Conservation (phyloP, 2,797 vertebrate species). For the Anomalospiza imberbis region DNA sequence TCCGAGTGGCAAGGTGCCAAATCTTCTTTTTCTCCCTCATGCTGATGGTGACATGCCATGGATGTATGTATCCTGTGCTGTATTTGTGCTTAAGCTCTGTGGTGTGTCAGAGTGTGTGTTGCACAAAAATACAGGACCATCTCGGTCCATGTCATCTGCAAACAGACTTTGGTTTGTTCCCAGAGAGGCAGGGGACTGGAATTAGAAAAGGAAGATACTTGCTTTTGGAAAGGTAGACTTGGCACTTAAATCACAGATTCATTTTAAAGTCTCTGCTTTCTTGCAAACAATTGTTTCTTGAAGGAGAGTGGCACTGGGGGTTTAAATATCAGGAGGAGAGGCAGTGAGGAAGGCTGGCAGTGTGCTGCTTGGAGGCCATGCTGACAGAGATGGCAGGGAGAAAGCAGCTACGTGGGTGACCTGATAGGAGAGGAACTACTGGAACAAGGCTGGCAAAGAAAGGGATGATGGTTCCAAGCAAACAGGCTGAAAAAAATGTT, state of each 20-base stretch:
- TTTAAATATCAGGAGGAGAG: not conserved
- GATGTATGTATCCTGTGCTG: not conserved
- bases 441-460: not conserved
- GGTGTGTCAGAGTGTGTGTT: not conserved
- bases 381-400: not conserved
- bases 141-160: not conserved
- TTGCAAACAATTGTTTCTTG: accelerated
- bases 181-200: not conserved
- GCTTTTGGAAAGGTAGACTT: not conserved
- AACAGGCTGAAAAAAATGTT: not conserved
- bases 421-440: not conserved
- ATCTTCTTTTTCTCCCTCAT: not conserved
- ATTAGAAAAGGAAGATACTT: not conserved
- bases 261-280: not conserved
- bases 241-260: not conserved
- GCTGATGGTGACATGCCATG: not conserved
- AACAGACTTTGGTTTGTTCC: not conserved
- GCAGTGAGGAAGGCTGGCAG: not conserved
- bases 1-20: not conserved
- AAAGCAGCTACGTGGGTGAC: not conserved
- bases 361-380: not conserved
- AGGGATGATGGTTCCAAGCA: not conserved
- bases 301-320: not conserved
- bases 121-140: not conserved
- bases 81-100: not conserved